These are phyloP conservation scores for Bradynema listronoti DNA, from an alignment of 1,140 invertebrate species.

Conservation along the genomic window DNA sequence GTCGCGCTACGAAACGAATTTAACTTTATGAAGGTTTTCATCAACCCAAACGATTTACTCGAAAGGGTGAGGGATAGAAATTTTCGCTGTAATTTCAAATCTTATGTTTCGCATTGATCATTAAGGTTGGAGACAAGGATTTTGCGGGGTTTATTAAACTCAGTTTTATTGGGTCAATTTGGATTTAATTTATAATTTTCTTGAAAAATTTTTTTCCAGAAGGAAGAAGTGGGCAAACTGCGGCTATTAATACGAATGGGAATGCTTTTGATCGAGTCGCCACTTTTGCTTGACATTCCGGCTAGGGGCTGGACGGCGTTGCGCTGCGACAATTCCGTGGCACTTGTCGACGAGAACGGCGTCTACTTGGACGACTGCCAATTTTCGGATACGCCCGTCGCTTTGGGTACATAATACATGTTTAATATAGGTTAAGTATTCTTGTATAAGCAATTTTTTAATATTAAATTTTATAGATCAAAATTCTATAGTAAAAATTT, in stretches of 20 bases:
- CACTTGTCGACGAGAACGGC: slow-evolving; percentile 6
- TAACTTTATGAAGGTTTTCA: slow-evolving; percentile 18
- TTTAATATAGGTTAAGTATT: too few species aligned
- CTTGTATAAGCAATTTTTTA: too few species aligned
- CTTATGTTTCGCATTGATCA: too few species aligned
- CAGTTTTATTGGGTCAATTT: too few species aligned
- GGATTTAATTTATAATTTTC: neutral
- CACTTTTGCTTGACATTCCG: slow-evolving; percentile 5
- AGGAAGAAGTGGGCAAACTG: too few species aligned
- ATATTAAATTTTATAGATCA: too few species aligned
- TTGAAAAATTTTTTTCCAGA: neutral
- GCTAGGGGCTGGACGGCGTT: neutral
- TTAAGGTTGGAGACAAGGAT: too few species aligned
- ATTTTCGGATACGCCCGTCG: slow-evolving; percentile 14
- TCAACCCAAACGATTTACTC: too few species aligned
- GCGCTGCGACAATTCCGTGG: neutral
- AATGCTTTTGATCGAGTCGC: neutral
- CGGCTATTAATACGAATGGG: too few species aligned
- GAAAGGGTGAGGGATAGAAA: too few species aligned
- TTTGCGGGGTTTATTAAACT: too few species aligned
- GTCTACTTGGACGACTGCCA: neutral
- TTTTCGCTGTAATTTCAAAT: too few species aligned
- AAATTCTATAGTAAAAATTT: slow-evolving; percentile 1
- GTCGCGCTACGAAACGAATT: slow-evolving; percentile 28
- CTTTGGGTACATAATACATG: slow-evolving; percentile 8